Conservation (phyloP, 2,113 vertebrate species). For the Poicephalus meyeri region DNA sequence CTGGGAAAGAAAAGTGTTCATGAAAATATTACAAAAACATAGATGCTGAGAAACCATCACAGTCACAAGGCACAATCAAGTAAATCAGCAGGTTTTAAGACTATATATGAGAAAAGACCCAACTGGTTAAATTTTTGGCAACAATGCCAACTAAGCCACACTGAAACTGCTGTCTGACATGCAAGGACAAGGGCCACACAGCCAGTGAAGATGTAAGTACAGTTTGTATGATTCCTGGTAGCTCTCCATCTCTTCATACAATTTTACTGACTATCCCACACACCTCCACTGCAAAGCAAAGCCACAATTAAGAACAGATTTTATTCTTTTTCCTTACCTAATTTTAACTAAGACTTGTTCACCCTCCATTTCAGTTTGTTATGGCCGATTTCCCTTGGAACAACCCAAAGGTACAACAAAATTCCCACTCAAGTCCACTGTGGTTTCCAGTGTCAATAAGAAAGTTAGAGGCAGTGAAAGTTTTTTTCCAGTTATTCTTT, state of each 20-base stretch:
- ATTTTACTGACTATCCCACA: not conserved
- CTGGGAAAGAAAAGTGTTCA: not conserved
- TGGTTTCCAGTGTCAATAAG: not conserved
- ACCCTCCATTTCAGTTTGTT: not conserved
- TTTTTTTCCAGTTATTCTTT: not conserved
- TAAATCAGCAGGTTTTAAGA: not conserved
- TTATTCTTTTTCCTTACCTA: not conserved
- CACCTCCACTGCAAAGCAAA: not conserved
- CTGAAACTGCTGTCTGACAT: not conserved
- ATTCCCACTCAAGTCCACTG: not conserved
- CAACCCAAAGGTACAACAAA: not conserved
- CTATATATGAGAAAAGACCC: not conserved
- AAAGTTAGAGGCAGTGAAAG: not conserved
- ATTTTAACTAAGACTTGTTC: not conserved
- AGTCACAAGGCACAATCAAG: not conserved
- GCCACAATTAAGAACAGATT: not conserved
- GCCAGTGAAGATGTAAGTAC: not conserved
- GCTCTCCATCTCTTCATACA: rapidly evolving
- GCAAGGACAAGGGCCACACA: not conserved
- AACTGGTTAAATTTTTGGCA: not conserved
- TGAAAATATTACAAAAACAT: not conserved
- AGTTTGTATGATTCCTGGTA: not conserved
- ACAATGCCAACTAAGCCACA: not conserved
- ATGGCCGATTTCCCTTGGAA: not conserved
- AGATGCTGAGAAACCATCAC: not conserved